Base-by-base conservation (phyloP, 2,797 vertebrate species). In the Perodicticus potto region DNA sequence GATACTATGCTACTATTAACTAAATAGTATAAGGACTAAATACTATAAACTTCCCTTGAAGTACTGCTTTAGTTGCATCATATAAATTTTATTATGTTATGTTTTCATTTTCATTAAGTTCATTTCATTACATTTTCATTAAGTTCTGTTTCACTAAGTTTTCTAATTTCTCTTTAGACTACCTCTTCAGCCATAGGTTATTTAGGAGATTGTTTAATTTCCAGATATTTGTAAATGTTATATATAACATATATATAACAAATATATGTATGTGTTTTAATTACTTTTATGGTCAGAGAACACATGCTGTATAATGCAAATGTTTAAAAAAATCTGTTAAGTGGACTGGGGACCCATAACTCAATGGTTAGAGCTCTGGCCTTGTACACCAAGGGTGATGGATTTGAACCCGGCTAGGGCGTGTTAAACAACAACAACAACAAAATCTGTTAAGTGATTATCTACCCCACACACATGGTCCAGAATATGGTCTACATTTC, bases 171-270 rank as follows among this genome's bases (percentile, higher is more conserved):
- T 72, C 29, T 40, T 92, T 22, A 89, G 40, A 20, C 23, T 85
- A 85, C 45, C n/a, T 85, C 40, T 86, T 80, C 29, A 70, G 13
- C 19, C 37, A 69, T 2, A 70, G 6, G 29, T 53, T 82, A 70
- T 45, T 92, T 82, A 82, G n/a, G 86, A 89, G 43, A 70, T 61
- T 86, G 6, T 76, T 74, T 81, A 57, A 55, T 82, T 86, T 86
- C 34, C 27, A 94, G 76, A 86, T 84, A 61, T 92, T 81, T 77
- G 20, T 92, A 23, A 45, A 43, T 32, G 92, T 76, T 53, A 53
- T 53, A 53, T 16, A 16, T 53, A 53, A 53, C 49, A 82, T 43
- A 34, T 86, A 76, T 37, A 20, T 63, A 40, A 40, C 40, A 40
- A 40, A 82, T 43, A 32, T 86, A 76, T 37, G 20, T 70, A 32